These are phyloP conservation scores for Phyto melanocephala DNA, from an alignment of 2,888 invertebrate genomes.

Conservation along the genomic window DNA sequence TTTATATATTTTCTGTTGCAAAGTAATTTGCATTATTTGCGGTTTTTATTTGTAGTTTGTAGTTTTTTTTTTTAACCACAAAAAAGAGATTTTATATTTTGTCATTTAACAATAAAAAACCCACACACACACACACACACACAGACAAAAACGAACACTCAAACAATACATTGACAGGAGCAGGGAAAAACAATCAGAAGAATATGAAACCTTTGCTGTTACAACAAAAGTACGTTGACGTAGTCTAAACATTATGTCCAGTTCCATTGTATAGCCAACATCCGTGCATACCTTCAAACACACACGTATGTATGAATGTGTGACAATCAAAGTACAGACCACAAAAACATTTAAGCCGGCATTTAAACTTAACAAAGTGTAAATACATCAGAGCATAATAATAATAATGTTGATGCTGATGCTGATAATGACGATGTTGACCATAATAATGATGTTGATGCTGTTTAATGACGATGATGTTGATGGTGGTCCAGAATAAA, in stretches of 20 bases:
- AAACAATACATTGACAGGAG: slow-evolving; percentile 9
- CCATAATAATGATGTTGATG: neutral
- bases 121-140: no score
- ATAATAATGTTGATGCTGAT: slow-evolving; percentile 4
- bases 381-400: slow-evolving; percentile 53
- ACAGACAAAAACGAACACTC: neutral
- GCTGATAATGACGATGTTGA: neutral
- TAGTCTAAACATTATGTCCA: slow-evolving; percentile 48
- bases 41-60: slow-evolving; percentile 65
- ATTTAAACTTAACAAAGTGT: slow-evolving; percentile 64
- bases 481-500: slow-evolving; percentile 60
- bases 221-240: slow-evolving; percentile 31
- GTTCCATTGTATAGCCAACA: neutral
- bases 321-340: slow-evolving; percentile 47
- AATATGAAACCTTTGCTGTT: slow-evolving; percentile 7
- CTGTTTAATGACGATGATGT: slow-evolving; percentile 19
- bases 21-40: slow-evolving; percentile 69
- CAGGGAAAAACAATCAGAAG: slow-evolving; percentile 21
- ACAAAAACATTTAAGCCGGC: slow-evolving; percentile 65
- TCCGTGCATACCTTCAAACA: neutral
- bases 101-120: slow-evolving; percentile 12
- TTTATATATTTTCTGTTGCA: slow-evolving; percentile 22
- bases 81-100: slow-evolving; percentile 32
- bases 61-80: slow-evolving; percentile 7
- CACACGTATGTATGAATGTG: no score